Percentiles rank a stretch among this genome's conserved stretches.
These are phyloP conservation scores for Sus cebifrons DNA, from an alignment of 2,797 vertebrate genomes.

Conservation along the genomic window DNA sequence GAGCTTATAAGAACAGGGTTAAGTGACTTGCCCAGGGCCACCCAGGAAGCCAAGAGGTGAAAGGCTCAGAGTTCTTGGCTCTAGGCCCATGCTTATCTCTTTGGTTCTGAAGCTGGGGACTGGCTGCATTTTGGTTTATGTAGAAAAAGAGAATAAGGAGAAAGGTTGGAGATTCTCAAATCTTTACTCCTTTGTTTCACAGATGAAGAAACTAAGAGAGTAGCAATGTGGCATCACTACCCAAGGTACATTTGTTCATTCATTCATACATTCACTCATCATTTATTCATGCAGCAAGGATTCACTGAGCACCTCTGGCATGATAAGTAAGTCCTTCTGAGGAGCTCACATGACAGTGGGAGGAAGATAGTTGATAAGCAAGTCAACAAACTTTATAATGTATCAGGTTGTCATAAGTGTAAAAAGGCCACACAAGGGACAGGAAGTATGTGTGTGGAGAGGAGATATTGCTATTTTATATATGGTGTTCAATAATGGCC, in stretches of 20 bases:
- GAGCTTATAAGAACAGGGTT: conserved; percentile 70
- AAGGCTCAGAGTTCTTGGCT: neutral
- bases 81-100: neutral
- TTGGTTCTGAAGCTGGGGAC: neutral
- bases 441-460: neutral
- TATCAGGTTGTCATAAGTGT: neutral
- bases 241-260: neutral
- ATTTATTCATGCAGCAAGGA: neutral
- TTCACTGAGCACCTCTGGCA: neutral
- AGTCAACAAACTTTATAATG: neutral
- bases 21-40: conserved; percentile 78
- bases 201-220: neutral
- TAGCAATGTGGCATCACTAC: neutral
- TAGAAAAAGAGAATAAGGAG: neutral
- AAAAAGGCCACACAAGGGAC: neutral
- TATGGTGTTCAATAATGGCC: neutral
- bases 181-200: neutral
- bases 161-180: neutral
- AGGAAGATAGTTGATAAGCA: neutral
- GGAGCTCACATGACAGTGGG: neutral
- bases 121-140: neutral
- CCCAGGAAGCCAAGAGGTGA: conserved; percentile 68
- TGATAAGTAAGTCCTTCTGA: neutral
- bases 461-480: neutral
- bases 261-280: neutral